phyloP scores from a whole-genome alignment of 1,140 invertebrate species.

The Babylonia areolata region DNA sequence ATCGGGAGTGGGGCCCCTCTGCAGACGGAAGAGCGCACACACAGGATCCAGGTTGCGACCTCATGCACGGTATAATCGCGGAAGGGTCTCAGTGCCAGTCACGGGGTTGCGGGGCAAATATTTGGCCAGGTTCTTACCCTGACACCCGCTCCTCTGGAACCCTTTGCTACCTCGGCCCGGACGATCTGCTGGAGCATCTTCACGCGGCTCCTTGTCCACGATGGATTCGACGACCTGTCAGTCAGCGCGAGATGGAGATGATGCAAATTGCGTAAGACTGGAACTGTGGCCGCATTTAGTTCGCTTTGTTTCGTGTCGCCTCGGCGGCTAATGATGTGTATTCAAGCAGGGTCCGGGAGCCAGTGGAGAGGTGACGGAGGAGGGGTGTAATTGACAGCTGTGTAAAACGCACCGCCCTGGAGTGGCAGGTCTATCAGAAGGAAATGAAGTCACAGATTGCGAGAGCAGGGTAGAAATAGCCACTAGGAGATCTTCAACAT shows the following conservation, averaged over 20 bases:
- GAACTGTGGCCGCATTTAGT: constrained; percentile 22
- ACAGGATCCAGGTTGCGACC: constrained; percentile 28
- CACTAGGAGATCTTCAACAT: constrained; percentile 29
- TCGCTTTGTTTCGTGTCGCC: constrained; percentile 25
- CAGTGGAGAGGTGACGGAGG: constrained; percentile 33
- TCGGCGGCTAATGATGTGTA: constrained; percentile 38
- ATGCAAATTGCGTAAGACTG: constrained; percentile 39
- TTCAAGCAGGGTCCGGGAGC: constrained; percentile 28
- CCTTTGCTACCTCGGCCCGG: background rate
- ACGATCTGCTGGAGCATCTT: constrained; percentile 19
- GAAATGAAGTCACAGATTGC: constrained; percentile 42
- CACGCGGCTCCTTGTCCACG: constrained; percentile 12
- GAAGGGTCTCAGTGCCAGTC: constrained; percentile 30
- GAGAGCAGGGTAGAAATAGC: constrained; percentile 39
- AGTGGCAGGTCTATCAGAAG: constrained; percentile 43
- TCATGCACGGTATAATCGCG: constrained; percentile 29
- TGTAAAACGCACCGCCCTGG: constrained; percentile 21
- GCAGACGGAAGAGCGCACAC: background rate
- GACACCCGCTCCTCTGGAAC: constrained; percentile 1
- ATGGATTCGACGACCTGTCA: constrained; percentile 23
- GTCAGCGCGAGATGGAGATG: constrained; percentile 29
- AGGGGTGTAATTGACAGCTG: constrained; percentile 41
- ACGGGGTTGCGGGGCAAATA: constrained; percentile 32
- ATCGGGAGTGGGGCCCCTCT: constrained; percentile 13
- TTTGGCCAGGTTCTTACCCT: constrained; percentile 37